Percentiles rank a stretch among this genome's conserved stretches.
Conservation (phyloP, 1,140 invertebrate species). For the Euschistus heros region DNA sequence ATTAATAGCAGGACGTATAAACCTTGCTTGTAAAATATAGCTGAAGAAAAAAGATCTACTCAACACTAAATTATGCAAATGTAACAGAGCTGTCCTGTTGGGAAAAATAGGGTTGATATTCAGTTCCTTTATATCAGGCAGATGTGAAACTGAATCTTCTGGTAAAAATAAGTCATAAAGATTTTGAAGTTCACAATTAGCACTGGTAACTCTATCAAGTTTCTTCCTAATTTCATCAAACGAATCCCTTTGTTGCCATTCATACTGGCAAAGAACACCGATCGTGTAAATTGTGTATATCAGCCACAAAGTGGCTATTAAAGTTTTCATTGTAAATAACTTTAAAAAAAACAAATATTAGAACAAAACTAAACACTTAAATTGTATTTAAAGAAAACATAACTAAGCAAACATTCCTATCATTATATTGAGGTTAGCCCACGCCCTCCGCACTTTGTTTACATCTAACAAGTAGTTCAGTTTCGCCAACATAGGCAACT, state of each 20-base stretch:
- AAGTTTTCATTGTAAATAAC: slow-evolving; percentile 1
- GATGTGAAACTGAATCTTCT: slow-evolving; percentile 71
- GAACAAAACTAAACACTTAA: background rate
- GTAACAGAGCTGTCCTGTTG: slow-evolving; percentile 83
- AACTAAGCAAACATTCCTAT: background rate
- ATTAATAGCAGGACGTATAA: slow-evolving; percentile 78
- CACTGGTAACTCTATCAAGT: slow-evolving; percentile 65
- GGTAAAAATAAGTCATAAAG: slow-evolving; percentile 75
- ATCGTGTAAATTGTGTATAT: background rate
- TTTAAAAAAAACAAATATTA: background rate
- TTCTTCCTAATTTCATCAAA: slow-evolving; percentile 76
- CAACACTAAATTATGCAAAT: slow-evolving; percentile 92
- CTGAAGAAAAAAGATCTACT: slow-evolving; percentile 92
- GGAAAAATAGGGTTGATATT: slow-evolving; percentile 92
- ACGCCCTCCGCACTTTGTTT: slow-evolving; percentile 12
- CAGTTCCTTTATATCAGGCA: slow-evolving; percentile 89
- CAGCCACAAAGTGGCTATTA: background rate
- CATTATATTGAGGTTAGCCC: background rate
- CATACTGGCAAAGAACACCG: slow-evolving; percentile 54
- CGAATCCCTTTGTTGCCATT: slow-evolving; percentile 76
- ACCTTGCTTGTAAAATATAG: slow-evolving; percentile 84
- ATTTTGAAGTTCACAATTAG: slow-evolving; percentile 83
- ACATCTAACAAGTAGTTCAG: slow-evolving; percentile 17
- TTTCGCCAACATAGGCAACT: slow-evolving; percentile 10
- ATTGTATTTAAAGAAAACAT: background rate